These are phyloP conservation scores for Mongoloraphidia duomilia DNA, from an alignment of 2,888 invertebrate genomes.

Conservation along the genomic window DNA sequence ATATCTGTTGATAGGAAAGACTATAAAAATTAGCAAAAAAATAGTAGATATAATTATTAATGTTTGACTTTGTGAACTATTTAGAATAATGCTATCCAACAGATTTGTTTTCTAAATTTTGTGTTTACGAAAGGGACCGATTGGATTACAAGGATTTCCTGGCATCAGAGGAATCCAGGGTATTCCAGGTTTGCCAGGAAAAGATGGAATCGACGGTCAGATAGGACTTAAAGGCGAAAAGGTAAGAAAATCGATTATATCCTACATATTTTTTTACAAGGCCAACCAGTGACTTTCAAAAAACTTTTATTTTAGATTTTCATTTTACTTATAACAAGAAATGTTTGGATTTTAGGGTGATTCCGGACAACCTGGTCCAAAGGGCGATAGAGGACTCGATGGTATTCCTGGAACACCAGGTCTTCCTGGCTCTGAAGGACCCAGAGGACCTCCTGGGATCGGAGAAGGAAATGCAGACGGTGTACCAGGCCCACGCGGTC, in stretches of 20 bases:
- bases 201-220: constrained; percentile 26
- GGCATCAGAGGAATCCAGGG: constrained; percentile 31
- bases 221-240: constrained; percentile 33
- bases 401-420: constrained; percentile 19
- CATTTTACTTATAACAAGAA: constrained; percentile 15
- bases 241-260: constrained; percentile 11
- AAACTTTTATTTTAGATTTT: not conserved
- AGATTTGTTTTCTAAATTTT: too few species aligned
- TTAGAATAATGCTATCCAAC: too few species aligned
- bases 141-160: constrained; percentile 30
- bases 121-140: constrained; percentile 18
- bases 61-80: too few species aligned
- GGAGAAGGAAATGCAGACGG: constrained; percentile 18
- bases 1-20: too few species aligned
- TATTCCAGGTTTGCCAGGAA: constrained; percentile 30
- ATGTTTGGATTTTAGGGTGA: constrained; percentile 22
- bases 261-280: not conserved
- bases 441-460: constrained; percentile 20
- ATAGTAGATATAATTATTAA: not conserved
- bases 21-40: too few species aligned
- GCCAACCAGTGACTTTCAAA: not conserved
- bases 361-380: constrained; percentile 28
- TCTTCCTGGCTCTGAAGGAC: constrained; percentile 24
- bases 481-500: constrained; percentile 33
- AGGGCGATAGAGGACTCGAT: constrained; percentile 28